These are phyloP conservation scores for Atherinosoma microstoma DNA, from an alignment of 2,797 vertebrate species.

Conservation along the genomic window DNA sequence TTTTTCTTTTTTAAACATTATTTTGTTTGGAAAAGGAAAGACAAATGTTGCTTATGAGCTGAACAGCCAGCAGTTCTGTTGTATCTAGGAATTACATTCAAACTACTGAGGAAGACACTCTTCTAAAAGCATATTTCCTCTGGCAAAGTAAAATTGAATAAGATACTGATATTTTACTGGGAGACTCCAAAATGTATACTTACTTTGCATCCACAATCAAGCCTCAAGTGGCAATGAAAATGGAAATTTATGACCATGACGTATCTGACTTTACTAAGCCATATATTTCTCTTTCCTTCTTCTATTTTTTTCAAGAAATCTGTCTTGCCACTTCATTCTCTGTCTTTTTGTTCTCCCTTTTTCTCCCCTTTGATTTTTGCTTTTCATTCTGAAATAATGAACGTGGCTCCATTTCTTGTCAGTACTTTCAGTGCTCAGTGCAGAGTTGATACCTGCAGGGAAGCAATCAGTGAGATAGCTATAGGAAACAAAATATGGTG, in stretches of 20 bases:
- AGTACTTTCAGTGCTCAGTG: conserved; percentile 15
- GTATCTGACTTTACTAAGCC: conserved; percentile 5
- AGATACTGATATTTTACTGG: background rate
- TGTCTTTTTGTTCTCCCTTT: conserved; percentile 1
- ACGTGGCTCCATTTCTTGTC: conserved; percentile 27
- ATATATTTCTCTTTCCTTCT: background rate
- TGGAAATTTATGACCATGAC: conserved; percentile 6
- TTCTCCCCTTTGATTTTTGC: conserved; percentile 14
- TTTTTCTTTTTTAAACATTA: background rate
- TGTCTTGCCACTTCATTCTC: conserved; percentile 1
- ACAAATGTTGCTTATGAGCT: background rate
- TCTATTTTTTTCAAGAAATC: conserved; percentile 4
- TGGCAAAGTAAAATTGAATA: conserved; percentile 9
- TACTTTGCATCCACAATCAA: background rate
- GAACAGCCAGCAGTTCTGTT: background rate
- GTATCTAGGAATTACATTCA: conserved; percentile 12
- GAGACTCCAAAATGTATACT: conserved; percentile 18
- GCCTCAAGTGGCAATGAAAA: conserved; percentile 13
- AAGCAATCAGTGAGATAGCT: conserved; percentile 35
- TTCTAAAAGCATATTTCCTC: conserved; percentile 13
- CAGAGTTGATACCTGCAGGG: conserved; percentile 22
- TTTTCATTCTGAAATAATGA: conserved; percentile 30
- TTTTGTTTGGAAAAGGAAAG: background rate
- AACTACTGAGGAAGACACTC: conserved; percentile 23
- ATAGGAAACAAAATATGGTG: conserved; percentile 37